Base-by-base conservation (phyloP, 2,888 invertebrate species). In the Drosophila kanekoi region DNA sequence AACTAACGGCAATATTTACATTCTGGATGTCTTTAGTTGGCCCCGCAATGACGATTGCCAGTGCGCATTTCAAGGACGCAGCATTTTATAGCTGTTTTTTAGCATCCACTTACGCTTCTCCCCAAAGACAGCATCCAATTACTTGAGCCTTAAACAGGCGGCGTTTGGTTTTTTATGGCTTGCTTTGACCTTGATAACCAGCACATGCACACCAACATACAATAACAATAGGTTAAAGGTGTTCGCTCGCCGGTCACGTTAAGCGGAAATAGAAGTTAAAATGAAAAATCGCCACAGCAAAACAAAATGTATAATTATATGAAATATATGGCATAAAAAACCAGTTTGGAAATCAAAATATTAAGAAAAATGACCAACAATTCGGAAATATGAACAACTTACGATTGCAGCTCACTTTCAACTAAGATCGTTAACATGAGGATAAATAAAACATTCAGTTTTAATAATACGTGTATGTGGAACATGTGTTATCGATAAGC, bases 51-150 rank as follows among this genome's bases (percentile, higher is more conserved):
- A 13, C 33, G 13, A 38, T n/a, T 38, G 32, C 8, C 49, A 23
- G 28, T 38, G 43, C 18, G n/a, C 28, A 18, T 58, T 59, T 83
- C 73, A 79, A 77, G 77, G 79, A 54, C 82, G 74, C 14, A 52
- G 72, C 62, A 5, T 49, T 10, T 28, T 28, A 49, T 48, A 72
- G 48, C 44, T 43, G 5, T 8, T 20, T 37, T 13, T 37, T 32
- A 14, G 18, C n/a, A 16, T 32, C 28, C 8, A 14, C 20, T 10
- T 20, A n/a, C n/a, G 13, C 37, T 6, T 35, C 18, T 3, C 6
- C 1, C 23, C 5, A 23, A 28, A 28, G 28, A 8, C 23, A 23
- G 18, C 37, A n/a, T 16, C 10, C 10, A 41, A 37, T n/a, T 6
- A 6, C 4, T 14, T 38, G 13, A 13, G 6, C 35, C 28, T 5